Evolutionary conservation across 2,113 vertebrate species (phyloP), one percentile per base, ranked within the genome.

Genomic region (Spermophilus dauricus): DNA sequence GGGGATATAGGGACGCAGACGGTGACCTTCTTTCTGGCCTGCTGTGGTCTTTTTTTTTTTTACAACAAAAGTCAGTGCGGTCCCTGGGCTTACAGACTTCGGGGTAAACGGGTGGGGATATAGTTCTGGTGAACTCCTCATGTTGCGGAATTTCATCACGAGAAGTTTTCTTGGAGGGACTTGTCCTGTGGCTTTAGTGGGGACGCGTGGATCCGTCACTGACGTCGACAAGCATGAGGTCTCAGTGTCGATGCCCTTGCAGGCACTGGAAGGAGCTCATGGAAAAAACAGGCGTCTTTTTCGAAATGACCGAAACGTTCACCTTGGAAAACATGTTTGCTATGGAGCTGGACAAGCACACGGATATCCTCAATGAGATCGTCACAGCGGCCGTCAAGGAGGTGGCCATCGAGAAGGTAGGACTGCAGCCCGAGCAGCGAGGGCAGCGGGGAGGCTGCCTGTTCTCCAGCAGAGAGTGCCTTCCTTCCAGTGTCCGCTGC

Each of bases 311-410:
- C 3, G 99, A 99, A 20, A 99, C 98, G 3, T 99, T 99, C 98
- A 99, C 99, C 18, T 98, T 99, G 97, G 99, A 99, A 96, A 99
- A 99, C 95, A 99, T 99, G 99, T 99, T 99, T 39, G 98, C 99
- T 24, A 99, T 99, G 99, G 99, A 99, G 67, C 98, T 99, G 53
- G 98, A 99, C 98, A 99, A 97, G 73, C 96, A 99, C 70, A 94
- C 98, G 2, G 98, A 98, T 0, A 98, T 99, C 34, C 99, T 99
- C 76, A 98, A 98, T 11, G 99, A 99, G 34, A 99, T 99, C 22
- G 99, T 99, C 12, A 99, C 98, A 0, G 98, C 99, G 2, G 99
- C 99, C 67, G 97, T 99, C 87, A 99, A 99, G 97, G 99, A 99
- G 94, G 99, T 99, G 12, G 98, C 98, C 92, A 99, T 99, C 75